These are phyloP conservation scores for Miltochrista miniata DNA, from an alignment of 2,888 invertebrate species.

Conservation along the genomic window DNA sequence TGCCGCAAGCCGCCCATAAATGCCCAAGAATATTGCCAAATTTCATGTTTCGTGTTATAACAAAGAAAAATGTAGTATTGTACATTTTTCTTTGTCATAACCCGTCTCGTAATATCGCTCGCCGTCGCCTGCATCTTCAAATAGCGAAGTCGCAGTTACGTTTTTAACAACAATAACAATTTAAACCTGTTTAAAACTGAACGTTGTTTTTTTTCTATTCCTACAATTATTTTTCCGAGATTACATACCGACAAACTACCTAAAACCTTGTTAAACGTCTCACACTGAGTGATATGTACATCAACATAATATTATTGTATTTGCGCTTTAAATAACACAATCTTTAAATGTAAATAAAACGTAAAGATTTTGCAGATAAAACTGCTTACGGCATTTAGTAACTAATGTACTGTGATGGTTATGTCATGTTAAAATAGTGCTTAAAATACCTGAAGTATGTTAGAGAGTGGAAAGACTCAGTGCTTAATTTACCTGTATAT, in stretches of 20 bases:
- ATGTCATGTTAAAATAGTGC: slow-evolving; percentile 12
- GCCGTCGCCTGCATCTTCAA: too few species aligned
- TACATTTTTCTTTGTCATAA: too few species aligned
- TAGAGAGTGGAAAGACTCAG: slow-evolving; percentile 8
- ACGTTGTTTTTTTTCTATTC: too few species aligned
- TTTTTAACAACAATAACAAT: background rate
- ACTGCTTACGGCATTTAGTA: slow-evolving; percentile 32
- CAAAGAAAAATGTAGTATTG: too few species aligned
- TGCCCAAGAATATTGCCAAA: too few species aligned
- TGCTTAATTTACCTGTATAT: slow-evolving; percentile 3
- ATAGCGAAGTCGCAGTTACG: too few species aligned
- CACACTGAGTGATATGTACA: slow-evolving; percentile 3
- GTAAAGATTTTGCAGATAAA: slow-evolving; percentile 40
- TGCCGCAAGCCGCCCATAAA: too few species aligned
- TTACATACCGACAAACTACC: background rate
- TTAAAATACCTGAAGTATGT: slow-evolving; percentile 21
- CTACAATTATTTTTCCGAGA: background rate
- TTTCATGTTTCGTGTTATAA: too few species aligned
- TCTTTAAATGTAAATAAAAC: slow-evolving; percentile 51
- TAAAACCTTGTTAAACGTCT: background rate
- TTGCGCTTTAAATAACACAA: slow-evolving; percentile 33
- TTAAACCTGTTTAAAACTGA: background rate
- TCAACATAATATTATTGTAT: slow-evolving; percentile 28
- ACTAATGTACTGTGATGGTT: slow-evolving; percentile 22
- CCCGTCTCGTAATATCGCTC: too few species aligned